phyloP scores from a whole-genome alignment of 53 echinoderm and acorn worm genomes.

The Stichopus horrens region DNA sequence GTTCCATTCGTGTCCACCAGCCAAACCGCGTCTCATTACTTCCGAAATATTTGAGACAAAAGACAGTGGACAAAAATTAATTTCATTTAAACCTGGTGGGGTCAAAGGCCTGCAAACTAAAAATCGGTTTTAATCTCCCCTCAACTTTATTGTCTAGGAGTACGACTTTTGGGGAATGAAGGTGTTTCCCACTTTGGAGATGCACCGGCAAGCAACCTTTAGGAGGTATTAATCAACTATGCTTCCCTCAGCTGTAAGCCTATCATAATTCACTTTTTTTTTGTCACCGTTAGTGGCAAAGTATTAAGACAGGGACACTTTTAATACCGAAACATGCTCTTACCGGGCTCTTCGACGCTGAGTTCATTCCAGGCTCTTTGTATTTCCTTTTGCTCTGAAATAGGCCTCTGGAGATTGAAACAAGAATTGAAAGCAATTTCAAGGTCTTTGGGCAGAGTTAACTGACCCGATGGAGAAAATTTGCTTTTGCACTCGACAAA shows the following conservation, averaged over 20 bases:
- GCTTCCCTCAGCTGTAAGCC: not conserved
- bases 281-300: not conserved
- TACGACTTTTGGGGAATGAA: too few species aligned
- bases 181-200: too few species aligned
- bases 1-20: too few species aligned
- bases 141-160: too few species aligned
- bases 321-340: not conserved
- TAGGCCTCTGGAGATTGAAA: slow-evolving; percentile 67
- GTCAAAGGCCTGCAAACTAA: too few species aligned
- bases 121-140: too few species aligned
- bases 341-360: slow-evolving; percentile 95
- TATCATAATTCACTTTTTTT: not conserved
- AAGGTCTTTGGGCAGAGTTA: slow-evolving; percentile 33
- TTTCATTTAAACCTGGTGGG: too few species aligned
- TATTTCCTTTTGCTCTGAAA: slow-evolving; percentile 91
- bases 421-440: slow-evolving; percentile 21
- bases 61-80: too few species aligned
- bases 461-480: slow-evolving; percentile 22
- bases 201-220: too few species aligned
- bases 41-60: too few species aligned
- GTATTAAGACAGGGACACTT: not conserved
- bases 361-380: slow-evolving; percentile 85
- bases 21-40: too few species aligned
- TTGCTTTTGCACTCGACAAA: not conserved
- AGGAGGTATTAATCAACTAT: not conserved